phyloP scores from a whole-genome alignment of 2,888 invertebrate genomes.

The Steinernema scapterisci region DNA sequence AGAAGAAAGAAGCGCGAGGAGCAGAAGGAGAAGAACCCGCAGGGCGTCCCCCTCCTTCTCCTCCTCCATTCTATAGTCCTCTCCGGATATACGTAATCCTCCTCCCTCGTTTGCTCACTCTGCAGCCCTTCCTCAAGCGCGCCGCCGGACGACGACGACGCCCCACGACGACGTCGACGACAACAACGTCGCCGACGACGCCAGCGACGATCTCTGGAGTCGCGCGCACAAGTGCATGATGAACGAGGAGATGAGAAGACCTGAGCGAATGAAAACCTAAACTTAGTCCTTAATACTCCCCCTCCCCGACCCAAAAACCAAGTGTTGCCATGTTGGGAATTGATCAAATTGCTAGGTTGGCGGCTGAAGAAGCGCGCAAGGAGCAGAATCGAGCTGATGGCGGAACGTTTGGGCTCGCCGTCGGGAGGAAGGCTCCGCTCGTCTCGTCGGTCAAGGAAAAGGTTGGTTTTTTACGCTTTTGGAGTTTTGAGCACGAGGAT shows the following conservation, averaged over 20 bases:
- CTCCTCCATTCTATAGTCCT: constrained; percentile 8
- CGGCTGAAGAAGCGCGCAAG: constrained; percentile 65
- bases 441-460: constrained; percentile 60
- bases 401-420: constrained; percentile 42
- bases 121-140: background rate
- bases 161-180: too few species aligned
- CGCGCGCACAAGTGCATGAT: background rate
- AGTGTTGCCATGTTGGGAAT: constrained; percentile 57
- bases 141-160: too few species aligned
- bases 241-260: background rate
- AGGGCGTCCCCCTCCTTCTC: background rate
- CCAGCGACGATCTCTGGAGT: background rate
- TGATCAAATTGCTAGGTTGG: constrained; percentile 66
- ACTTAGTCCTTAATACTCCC: background rate
- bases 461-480: constrained; percentile 45
- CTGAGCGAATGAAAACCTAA: constrained; percentile 25
- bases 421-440: constrained; percentile 40
- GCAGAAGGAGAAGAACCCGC: constrained; percentile 18
- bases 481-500: too few species aligned
- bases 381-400: constrained; percentile 58
- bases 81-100: constrained; percentile 32
- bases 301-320: background rate
- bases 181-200: too few species aligned
- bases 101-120: background rate
- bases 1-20: constrained; percentile 9